Evolutionary conservation across 2,888 invertebrate species (phyloP), one percentile per base, ranked within the genome.

Genomic region (Dioctria rufipes): DNA sequence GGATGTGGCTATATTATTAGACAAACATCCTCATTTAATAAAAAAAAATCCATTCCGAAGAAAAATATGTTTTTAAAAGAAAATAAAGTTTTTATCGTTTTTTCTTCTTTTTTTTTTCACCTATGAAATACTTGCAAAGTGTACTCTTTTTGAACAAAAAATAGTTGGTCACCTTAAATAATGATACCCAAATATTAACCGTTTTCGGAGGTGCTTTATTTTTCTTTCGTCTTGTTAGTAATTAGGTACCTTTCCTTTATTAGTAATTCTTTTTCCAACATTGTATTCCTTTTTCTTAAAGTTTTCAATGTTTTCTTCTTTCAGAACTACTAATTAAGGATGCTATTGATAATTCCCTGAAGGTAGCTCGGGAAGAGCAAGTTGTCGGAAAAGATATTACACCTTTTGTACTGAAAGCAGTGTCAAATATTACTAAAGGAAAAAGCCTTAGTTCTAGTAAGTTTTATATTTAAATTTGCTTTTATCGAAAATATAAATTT

Each of bases 321-420:
- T 5, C 51, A 80, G 80, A 80, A 40, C 86, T 89, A 2, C 87
- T 91, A 80, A 92, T 94, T 83, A 93, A 95, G 85, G 87, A 88
- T 8, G 95, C 94, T 6, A 96, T 98, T 85, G 88, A 91, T 82
- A 86, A 90, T 80, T 95, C 97, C 25, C 88, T 96, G 75, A 84
- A 89, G 71, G 91, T 92, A 84, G 95, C 94, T 0, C 88, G 90
- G 82, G 85, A 86, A 51, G 89, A 90, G 80, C 91, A 91, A 1
- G 91, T 98, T 65, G 87, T 86, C 4, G 98, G 99, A 2, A 98
- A 97, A 89, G 92, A 95, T 84, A 93, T 98, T 6, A 99, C 99
- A 1, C 99, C 99, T 2, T 99, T 94, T 89, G 91, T 99, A 46
- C 90, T 99, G 51, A 89, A 93, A 58, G 91, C 93, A 84, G 93